phyloP scores from a whole-genome alignment of 1,140 invertebrate genomes.

The Ostrea edulis region DNA sequence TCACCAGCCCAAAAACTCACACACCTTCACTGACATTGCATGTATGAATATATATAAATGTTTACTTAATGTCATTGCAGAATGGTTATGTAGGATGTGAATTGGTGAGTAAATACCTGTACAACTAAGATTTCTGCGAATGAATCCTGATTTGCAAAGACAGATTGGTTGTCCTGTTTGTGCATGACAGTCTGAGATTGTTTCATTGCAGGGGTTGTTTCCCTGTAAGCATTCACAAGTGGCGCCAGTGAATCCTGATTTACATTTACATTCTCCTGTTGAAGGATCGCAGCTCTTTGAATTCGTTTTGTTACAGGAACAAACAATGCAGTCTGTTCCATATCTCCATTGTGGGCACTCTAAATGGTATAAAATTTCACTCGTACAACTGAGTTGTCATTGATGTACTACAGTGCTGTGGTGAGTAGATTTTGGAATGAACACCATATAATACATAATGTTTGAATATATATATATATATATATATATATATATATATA shows the following conservation, averaged over 20 bases:
- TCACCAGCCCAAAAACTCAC: too few species aligned
- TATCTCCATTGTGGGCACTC: background rate
- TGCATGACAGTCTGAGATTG: background rate
- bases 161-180: background rate
- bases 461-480: too few species aligned
- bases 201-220: slow-evolving; percentile 9
- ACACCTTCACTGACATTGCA: too few species aligned
- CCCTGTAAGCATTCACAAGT: slow-evolving; percentile 1
- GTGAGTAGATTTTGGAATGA: too few species aligned
- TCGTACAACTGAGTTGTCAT: too few species aligned
- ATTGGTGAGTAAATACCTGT: background rate
- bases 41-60: too few species aligned
- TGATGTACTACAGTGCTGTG: too few species aligned
- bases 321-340: background rate
- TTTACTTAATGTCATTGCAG: too few species aligned
- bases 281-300: background rate
- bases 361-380: background rate
- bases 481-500: too few species aligned
- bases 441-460: too few species aligned
- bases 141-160: background rate
- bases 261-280: background rate
- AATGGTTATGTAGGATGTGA: too few species aligned
- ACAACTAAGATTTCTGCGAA: background rate
- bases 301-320: slow-evolving; percentile 21
- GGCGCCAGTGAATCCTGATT: background rate